Percentiles rank a stretch among this genome's conserved stretches.
phyloP scores from a whole-genome alignment of 1,140 invertebrate genomes.

The Drosophila ananassae region DNA sequence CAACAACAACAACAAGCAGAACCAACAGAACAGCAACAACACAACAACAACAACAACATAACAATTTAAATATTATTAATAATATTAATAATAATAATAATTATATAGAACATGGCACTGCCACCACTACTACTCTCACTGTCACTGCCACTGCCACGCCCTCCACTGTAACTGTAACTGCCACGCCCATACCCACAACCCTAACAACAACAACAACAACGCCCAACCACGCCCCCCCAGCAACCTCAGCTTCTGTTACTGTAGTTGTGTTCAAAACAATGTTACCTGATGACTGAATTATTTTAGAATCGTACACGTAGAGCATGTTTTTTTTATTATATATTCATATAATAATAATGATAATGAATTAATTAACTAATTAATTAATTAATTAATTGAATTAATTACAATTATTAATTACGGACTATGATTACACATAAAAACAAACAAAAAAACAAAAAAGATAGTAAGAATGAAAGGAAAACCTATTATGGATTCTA shows the following conservation, averaged over 20 bases:
- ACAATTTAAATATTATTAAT: constrained; percentile 2
- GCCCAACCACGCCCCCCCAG: constrained; percentile 51
- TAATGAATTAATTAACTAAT: constrained; percentile 5
- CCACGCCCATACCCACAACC: too few species aligned
- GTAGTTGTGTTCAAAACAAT: constrained; percentile 84
- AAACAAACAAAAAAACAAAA: not conserved
- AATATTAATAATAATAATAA: constrained; percentile 1
- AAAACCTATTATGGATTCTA: constrained; percentile 13
- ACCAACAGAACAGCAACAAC: constrained; percentile 14
- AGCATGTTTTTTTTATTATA: constrained; percentile 65
- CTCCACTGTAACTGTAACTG: constrained; percentile 32
- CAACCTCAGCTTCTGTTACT: constrained; percentile 83
- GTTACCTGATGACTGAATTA: constrained; percentile 85
- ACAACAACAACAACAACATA: constrained; percentile 7
- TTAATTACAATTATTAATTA: constrained; percentile 29
- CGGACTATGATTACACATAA: not conserved
- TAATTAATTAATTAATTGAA: constrained; percentile 25
- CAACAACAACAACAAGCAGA: constrained; percentile 16
- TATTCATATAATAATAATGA: not conserved
- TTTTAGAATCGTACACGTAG: constrained; percentile 79
- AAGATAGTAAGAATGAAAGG: not conserved
- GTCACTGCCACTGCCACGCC: constrained; percentile 34
- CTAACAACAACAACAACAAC: not conserved
- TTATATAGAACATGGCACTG: not conserved
- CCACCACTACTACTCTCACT: not conserved